phyloP scores from a whole-genome alignment of 92 coral and sea anemone genomes.

The Umimayanthus kanabou region DNA sequence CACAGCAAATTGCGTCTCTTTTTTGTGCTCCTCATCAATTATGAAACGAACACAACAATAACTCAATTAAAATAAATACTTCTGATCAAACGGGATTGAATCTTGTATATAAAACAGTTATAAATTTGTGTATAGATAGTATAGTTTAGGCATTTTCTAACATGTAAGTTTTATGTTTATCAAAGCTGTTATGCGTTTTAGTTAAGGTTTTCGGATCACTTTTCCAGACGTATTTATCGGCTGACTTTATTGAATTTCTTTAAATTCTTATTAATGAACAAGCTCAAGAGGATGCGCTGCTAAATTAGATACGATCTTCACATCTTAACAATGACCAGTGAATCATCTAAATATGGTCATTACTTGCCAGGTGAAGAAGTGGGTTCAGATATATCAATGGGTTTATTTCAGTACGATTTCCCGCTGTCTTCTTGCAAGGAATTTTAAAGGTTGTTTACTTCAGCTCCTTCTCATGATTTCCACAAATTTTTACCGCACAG shows the following conservation, averaged over 20 bases:
- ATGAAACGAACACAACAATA: neutral
- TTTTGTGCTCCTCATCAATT: too few species aligned
- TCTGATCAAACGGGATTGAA: neutral
- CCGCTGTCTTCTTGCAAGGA: neutral
- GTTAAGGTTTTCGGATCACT: too few species aligned
- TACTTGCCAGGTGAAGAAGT: neutral
- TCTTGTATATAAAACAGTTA: neutral
- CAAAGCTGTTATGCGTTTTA: too few species aligned
- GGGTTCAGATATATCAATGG: neutral
- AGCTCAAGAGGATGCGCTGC: too few species aligned
- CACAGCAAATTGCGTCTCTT: neutral
- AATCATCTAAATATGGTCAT: too few species aligned
- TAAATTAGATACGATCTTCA: neutral
- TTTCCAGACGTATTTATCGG: neutral
- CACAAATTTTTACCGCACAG: neutral
- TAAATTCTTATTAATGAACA: neutral
- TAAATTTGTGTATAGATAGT: neutral
- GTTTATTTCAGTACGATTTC: neutral
- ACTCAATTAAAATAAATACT: too few species aligned
- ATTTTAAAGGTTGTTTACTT: neutral
- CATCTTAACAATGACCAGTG: neutral
- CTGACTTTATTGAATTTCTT: too few species aligned
- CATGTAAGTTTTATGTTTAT: too few species aligned
- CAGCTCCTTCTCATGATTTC: neutral
- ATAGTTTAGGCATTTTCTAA: too few species aligned